A percentile compares a stretch with the other conserved stretches of the same genome.
These are phyloP conservation scores for Mus spretus DNA, from an alignment of 2,797 vertebrate genomes.

Conservation along the genomic window DNA sequence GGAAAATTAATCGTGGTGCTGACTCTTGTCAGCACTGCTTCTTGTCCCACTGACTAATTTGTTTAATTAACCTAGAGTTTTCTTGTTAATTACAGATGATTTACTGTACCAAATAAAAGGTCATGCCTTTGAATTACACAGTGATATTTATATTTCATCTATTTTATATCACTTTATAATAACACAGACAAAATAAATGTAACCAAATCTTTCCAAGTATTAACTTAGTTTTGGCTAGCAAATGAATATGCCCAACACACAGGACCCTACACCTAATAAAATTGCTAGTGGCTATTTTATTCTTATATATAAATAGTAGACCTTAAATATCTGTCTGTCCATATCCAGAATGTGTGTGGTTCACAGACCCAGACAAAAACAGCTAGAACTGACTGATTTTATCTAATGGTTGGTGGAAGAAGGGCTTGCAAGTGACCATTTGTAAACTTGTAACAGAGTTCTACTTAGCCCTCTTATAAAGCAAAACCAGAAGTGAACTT, in stretches of 20 bases:
- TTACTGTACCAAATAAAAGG: slow-evolving; percentile 55
- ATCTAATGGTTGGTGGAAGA: background rate
- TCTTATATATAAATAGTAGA: slow-evolving; percentile 29
- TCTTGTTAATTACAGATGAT: slow-evolving; percentile 71
- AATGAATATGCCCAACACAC: slow-evolving; percentile 46
- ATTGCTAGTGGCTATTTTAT: background rate
- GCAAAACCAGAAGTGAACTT: slow-evolving; percentile 28
- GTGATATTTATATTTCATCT: slow-evolving; percentile 26
- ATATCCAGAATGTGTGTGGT: background rate
- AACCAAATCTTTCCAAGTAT: slow-evolving; percentile 1
- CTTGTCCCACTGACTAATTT: slow-evolving; percentile 60
- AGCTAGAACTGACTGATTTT: background rate
- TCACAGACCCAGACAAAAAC: background rate
- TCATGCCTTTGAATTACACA: slow-evolving; percentile 42
- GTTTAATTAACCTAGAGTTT: slow-evolving; percentile 72
- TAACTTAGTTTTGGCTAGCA: slow-evolving; percentile 43
- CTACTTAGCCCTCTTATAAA: slow-evolving; percentile 40
- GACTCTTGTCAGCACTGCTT: slow-evolving; percentile 42
- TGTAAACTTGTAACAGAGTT: slow-evolving; percentile 43
- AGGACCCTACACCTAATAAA: background rate
- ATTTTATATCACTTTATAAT: slow-evolving; percentile 56
- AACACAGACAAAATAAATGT: slow-evolving; percentile 52
- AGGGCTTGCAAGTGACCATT: background rate
- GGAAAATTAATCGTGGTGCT: slow-evolving; percentile 53
- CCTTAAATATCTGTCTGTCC: background rate